These are phyloP conservation scores for Dolichopus griseipennis DNA, from an alignment of 2,888 invertebrate genomes.

Conservation along the genomic window DNA sequence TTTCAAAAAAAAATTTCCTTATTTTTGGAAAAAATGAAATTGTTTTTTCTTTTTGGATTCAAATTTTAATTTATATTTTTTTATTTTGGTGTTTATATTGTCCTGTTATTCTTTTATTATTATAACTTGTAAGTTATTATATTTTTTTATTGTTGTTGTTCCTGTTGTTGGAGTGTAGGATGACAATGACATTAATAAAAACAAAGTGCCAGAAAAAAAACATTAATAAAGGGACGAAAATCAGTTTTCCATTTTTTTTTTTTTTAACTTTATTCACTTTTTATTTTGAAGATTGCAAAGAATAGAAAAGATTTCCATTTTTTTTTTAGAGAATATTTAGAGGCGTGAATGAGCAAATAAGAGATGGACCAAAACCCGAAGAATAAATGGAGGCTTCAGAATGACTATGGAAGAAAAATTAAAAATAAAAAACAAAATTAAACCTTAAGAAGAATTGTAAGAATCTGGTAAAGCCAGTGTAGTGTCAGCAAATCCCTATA, in stretches of 20 bases:
- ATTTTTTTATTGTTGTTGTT: neutral
- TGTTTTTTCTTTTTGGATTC: too few species aligned
- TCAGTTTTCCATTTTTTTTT: neutral
- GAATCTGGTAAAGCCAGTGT: neutral
- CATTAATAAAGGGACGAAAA: neutral
- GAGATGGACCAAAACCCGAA: too few species aligned
- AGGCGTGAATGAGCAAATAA: too few species aligned
- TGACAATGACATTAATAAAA: constrained; percentile 4
- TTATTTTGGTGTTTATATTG: too few species aligned
- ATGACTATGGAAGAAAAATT: neutral
- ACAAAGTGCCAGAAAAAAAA: neutral
- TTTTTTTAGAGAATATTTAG: too few species aligned
- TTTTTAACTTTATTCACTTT: neutral
- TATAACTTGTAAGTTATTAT: too few species aligned
- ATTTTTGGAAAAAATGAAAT: too few species aligned
- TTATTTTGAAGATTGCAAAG: neutral
- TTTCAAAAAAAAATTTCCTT: too few species aligned
- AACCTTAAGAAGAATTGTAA: neutral
- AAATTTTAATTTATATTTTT: too few species aligned
- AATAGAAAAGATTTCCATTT: neutral
- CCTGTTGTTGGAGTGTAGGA: neutral
- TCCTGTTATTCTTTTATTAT: too few species aligned
- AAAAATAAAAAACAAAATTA: neutral
- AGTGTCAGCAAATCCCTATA: neutral
- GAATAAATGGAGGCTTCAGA: neutral